A percentile compares a stretch with the other conserved stretches of the same genome.
phyloP scores from a whole-genome alignment of 2,888 invertebrate genomes.

The Esperia sulphurella region DNA sequence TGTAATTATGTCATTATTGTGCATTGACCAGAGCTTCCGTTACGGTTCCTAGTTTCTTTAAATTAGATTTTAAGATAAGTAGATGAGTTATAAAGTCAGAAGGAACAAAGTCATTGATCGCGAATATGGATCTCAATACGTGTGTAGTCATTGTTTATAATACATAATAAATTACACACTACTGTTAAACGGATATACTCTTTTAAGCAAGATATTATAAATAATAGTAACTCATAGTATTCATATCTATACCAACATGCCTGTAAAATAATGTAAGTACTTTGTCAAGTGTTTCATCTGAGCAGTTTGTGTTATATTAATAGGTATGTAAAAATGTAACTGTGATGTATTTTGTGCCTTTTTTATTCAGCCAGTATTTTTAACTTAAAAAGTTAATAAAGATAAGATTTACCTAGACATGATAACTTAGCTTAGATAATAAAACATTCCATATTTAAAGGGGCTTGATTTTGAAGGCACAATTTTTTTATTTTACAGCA shows the following conservation, averaged over 20 bases:
- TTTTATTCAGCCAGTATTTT: not conserved
- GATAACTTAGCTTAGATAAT: too few species aligned
- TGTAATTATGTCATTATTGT: conserved; percentile 1
- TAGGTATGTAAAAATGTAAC: not conserved
- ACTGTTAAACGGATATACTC: conserved; percentile 6
- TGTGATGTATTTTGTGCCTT: conserved; percentile 9
- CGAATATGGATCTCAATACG: conserved; percentile 51
- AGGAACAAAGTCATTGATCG: conserved; percentile 34
- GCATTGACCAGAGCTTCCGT: conserved; percentile 9
- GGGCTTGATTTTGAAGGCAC: too few species aligned
- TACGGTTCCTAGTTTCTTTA: conserved; percentile 22
- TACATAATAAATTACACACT: conserved; percentile 14
- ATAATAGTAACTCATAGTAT: too few species aligned
- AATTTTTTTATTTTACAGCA: too few species aligned
- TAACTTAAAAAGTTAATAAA: not conserved
- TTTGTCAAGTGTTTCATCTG: not conserved
- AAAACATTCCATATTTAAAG: too few species aligned
- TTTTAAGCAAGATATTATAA: too few species aligned
- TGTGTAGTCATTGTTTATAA: conserved; percentile 39
- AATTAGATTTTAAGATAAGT: conserved; percentile 10
- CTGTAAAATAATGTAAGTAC: too few species aligned
- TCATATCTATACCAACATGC: too few species aligned
- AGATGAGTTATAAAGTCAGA: conserved; percentile 17
- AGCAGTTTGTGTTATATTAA: not conserved
- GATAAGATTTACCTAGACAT: too few species aligned